Percentiles rank a stretch among this genome's conserved stretches.
Evolutionary conservation across 2,113 vertebrate species (phyloP).

Genomic region (Sphaerodactylus townsendi): DNA sequence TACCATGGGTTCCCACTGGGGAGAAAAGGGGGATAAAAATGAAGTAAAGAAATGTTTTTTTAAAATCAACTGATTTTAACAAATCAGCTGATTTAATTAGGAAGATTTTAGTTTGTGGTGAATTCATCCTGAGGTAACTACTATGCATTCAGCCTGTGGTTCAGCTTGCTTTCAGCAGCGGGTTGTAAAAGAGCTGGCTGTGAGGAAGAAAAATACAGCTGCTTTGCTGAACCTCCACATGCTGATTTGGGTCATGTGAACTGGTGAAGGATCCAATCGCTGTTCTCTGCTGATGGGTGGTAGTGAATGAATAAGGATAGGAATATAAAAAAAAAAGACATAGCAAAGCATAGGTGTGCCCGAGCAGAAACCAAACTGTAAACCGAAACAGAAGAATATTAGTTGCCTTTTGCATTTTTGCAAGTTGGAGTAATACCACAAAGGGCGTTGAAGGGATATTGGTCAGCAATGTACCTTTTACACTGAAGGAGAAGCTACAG

Average conservation of each 20-base stretch:
- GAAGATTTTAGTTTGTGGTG: neutral
- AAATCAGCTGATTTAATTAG: neutral
- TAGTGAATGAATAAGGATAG: too few relatives aligned
- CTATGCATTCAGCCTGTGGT: neutral
- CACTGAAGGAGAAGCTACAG: neutral
- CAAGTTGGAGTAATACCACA: neutral
- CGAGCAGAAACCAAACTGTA: too few relatives aligned
- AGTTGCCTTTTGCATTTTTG: too few relatives aligned
- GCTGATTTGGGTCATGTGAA: neutral
- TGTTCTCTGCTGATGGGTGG: neutral
- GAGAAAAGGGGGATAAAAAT: too few relatives aligned
- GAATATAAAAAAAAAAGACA: too few relatives aligned
- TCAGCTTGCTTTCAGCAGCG: neutral
- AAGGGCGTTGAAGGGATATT: neutral
- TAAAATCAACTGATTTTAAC: neutral
- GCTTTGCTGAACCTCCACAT: neutral
- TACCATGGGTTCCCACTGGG: too few relatives aligned
- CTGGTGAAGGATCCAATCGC: neutral
- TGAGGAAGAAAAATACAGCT: neutral
- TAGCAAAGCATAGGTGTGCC: neutral
- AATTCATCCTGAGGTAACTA: neutral
- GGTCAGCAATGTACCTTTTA: neutral
- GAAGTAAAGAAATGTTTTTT: too few relatives aligned
- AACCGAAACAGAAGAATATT: neutral
- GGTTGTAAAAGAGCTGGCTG: neutral